Conservation (phyloP, 2,888 invertebrate genomes). For the Pseudeuparius sepicola region DNA sequence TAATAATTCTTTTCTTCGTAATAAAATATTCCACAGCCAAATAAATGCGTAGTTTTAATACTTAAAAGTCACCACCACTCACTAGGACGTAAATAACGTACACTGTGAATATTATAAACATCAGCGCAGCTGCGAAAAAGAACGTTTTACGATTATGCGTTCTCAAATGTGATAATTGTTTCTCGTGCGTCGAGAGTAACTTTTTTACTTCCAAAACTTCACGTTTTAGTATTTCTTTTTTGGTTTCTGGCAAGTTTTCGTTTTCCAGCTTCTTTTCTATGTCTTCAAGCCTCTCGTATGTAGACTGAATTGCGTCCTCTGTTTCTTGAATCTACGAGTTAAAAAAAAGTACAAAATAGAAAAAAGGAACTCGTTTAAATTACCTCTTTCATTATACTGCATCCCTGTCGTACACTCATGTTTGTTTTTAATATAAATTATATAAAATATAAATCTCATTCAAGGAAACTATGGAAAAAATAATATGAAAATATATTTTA, state of each 20-base stretch:
- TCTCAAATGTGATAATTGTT: slow-evolving; percentile 32
- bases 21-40: no score
- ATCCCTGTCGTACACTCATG: no score
- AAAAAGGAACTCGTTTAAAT: no score
- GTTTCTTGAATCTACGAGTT: slow-evolving; percentile 32
- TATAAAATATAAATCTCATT: no score
- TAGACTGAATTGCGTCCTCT: slow-evolving; percentile 31
- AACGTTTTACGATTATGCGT: slow-evolving; percentile 32
- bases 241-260: slow-evolving; percentile 25
- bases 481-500: no score
- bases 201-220: slow-evolving; percentile 35
- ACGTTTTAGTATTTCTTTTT: slow-evolving; percentile 27
- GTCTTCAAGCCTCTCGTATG: slow-evolving; percentile 29
- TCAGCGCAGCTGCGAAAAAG: slow-evolving; percentile 28
- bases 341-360: no score
- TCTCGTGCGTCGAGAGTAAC: slow-evolving; percentile 31
- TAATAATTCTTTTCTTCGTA: background rate
- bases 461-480: no score
- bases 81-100: slow-evolving; percentile 32
- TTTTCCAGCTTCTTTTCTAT: slow-evolving; percentile 31
- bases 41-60: no score
- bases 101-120: slow-evolving; percentile 30
- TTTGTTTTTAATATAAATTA: no score
- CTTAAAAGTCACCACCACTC: slow-evolving; percentile 16
- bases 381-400: no score